These are phyloP conservation scores for Eospalax fontanierii DNA, from an alignment of 2,797 vertebrate species.

Conservation along the genomic window DNA sequence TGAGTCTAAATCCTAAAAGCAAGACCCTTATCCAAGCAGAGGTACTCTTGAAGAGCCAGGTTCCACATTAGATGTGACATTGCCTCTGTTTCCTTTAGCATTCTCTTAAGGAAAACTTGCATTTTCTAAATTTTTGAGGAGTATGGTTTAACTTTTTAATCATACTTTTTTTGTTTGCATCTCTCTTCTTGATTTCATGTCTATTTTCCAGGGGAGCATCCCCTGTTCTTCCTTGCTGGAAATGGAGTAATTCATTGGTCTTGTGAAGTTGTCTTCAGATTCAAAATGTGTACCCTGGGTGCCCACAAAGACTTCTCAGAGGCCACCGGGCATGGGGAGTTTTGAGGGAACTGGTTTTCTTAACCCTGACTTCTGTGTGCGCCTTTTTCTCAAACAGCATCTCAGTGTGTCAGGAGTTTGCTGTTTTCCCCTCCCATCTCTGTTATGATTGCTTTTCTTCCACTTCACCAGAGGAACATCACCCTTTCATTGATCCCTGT, in stretches of 20 bases:
- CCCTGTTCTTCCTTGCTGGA: neutral
- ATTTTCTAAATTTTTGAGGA: slow-evolving; percentile 39
- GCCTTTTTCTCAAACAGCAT: neutral
- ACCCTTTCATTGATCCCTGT: neutral
- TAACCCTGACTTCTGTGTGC: neutral
- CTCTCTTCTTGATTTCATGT: slow-evolving; percentile 12
- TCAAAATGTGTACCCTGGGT: neutral
- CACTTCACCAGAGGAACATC: neutral
- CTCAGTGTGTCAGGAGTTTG: neutral
- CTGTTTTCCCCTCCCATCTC: neutral
- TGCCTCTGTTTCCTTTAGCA: neutral
- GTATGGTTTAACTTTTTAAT: neutral
- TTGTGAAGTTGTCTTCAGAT: neutral
- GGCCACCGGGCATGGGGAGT: neutral
- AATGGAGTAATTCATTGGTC: neutral
- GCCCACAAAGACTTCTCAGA: neutral
- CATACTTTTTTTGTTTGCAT: neutral
- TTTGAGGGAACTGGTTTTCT: slow-evolving; percentile 36
- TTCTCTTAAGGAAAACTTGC: slow-evolving; percentile 48
- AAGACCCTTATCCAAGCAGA: slow-evolving; percentile 53
- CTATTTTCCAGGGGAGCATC: neutral
- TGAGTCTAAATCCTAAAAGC: slow-evolving; percentile 70
- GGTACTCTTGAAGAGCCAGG: neutral
- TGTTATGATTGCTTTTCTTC: neutral
- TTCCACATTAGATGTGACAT: slow-evolving; percentile 20